phyloP scores from a whole-genome alignment of 2,797 vertebrate species.

The Acanthurus lineatus region DNA sequence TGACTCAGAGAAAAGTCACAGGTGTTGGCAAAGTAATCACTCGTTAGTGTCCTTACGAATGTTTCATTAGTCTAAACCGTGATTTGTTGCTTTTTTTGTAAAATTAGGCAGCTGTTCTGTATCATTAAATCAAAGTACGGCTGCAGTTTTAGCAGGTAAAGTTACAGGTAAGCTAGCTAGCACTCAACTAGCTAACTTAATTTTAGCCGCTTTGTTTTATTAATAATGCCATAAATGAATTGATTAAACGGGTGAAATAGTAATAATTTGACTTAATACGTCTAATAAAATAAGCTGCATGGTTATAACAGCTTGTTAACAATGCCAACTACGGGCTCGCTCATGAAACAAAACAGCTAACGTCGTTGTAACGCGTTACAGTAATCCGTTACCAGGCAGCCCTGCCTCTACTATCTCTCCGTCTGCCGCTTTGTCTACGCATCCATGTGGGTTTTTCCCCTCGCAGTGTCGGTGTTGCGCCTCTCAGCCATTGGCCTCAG shows the following conservation, averaged over 20 bases:
- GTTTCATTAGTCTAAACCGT: not conserved
- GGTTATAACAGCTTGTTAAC: not conserved
- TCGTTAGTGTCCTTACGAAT: not conserved
- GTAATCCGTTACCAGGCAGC: slow-evolving; percentile 29
- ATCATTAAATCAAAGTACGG: not conserved
- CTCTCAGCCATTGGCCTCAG: slow-evolving; percentile 75
- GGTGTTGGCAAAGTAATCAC: slow-evolving; percentile 2
- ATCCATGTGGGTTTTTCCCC: slow-evolving; percentile 55
- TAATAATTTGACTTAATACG: not conserved
- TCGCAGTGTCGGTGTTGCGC: slow-evolving; percentile 32
- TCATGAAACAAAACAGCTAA: not conserved
- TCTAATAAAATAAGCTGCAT: not conserved
- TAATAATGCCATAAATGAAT: not conserved
- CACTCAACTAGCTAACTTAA: not conserved
- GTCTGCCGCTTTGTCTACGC: slow-evolving; percentile 64
- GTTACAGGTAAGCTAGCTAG: not conserved
- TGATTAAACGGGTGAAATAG: not conserved
- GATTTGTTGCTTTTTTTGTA: too few species aligned
- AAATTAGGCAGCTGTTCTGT: not conserved
- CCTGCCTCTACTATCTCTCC: slow-evolving; percentile 41
- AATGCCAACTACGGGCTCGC: not conserved
- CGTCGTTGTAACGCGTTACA: slow-evolving; percentile 47
- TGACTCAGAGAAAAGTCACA: slow-evolving; percentile 34
- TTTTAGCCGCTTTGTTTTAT: too few species aligned
- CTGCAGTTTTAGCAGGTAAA: not conserved